Evolutionary conservation across 2,888 invertebrate genomes (phyloP).

Genomic region (Andrena bucephala): DNA sequence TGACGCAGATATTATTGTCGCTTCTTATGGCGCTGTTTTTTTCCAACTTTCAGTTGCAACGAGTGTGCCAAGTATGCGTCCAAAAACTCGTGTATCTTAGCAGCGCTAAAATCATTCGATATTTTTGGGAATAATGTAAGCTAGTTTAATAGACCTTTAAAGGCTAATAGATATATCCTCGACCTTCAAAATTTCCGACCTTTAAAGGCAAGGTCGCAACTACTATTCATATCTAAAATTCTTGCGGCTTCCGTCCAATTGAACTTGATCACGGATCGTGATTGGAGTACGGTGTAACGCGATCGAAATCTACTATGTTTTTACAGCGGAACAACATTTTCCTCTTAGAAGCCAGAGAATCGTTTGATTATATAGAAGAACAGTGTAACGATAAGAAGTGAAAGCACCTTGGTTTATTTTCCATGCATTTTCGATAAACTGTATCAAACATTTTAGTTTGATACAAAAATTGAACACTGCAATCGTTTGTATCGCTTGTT

Average conservation of each 20-base stretch:
- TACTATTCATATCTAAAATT: conserved; percentile 45
- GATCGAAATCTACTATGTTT: not conserved
- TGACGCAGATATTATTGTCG: not conserved
- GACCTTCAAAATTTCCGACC: conserved; percentile 49
- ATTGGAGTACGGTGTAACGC: conserved; percentile 17
- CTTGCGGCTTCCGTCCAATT: conserved; percentile 29
- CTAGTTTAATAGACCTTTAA: no score
- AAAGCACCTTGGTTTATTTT: not conserved
- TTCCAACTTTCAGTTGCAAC: not conserved
- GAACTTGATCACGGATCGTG: conserved; percentile 45
- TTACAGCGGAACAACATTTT: not conserved
- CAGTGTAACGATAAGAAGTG: not conserved
- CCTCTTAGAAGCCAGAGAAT: not conserved
- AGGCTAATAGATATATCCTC: conserved; percentile 1
- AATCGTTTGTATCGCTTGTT: no score
- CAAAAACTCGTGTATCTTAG: not conserved
- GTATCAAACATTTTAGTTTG: no score
- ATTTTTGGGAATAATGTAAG: no score
- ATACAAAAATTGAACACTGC: no score
- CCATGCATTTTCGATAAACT: no score
- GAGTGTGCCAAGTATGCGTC: not conserved
- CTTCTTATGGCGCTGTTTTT: not conserved
- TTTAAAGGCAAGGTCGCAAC: conserved; percentile 49
- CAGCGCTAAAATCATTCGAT: no score
- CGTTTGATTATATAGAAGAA: not conserved